Base-by-base conservation (phyloP, 2,797 vertebrate species). In the Acrocephalus scirpaceus region DNA sequence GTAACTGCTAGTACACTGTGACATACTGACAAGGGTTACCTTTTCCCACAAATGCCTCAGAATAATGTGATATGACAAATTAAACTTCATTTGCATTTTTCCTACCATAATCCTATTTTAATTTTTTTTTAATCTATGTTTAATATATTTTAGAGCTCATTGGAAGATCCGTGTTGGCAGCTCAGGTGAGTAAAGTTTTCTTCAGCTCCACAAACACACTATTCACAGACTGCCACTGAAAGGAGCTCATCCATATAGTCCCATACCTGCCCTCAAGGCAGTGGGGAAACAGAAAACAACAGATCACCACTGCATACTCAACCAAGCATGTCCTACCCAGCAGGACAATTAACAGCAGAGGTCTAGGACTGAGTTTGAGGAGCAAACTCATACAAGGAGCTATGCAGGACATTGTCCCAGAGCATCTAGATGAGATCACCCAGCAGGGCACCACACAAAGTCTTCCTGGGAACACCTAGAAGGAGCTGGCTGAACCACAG, bases 181-280 rank as follows among this genome's bases (percentile, higher is more conserved):
- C 38, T 16, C 17, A 47, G 38, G 57, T 1, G 2, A 56, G 22
- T 13, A 20, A 77, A 48, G 16, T 61, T 76, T 88, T 75, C 47
- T 40, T 69, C 25, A 66, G 48, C 29, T 80, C 27, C 58, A 60
- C 48, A 81, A 30, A 81, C 23, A 9, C 4, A 4, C 16, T 32
- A 12, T 29, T 13, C 27, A 48, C 2, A 3, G 70, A 12, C 5
- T 79, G 45, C 26, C 79, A n/a, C 27, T 83, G 22, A 50, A 76
- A 81, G 25, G 16, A 84, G 56, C 20, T 77, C 9, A 15, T 82
- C 32, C 29, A 4, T 8, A 3, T 10, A 13, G 30, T 70, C 60
- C 30, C 45, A 51, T 8, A 60, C 13, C 11, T 42, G 17, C 10
- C 21, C 32, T 13, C 30, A 38, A 2, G 0, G 1, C 0, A 1